Evolutionary conservation across 2,113 vertebrate genomes (phyloP).

Genomic region (Tachuris rubrigastra): DNA sequence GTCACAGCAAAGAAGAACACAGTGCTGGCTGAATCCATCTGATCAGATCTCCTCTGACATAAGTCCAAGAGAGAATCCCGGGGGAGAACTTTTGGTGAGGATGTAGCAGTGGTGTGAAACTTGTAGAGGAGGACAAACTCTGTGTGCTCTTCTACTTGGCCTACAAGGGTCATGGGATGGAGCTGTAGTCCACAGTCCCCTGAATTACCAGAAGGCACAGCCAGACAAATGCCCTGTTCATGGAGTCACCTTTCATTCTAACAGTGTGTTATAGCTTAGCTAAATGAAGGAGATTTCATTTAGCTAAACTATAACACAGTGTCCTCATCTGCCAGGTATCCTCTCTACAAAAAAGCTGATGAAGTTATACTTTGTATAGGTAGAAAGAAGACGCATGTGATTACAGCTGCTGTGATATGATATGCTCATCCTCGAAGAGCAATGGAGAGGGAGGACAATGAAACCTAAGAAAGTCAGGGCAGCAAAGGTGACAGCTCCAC

Average conservation of each 20-base stretch:
- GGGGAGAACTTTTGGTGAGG: not conserved
- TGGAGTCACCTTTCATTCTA: not conserved
- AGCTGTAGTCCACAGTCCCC: not conserved
- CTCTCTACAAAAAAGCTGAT: not conserved
- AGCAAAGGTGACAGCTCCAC: not conserved
- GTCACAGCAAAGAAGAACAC: not conserved
- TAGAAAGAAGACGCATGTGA: not conserved
- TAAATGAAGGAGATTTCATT: not conserved
- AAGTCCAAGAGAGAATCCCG: not conserved
- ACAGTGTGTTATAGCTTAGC: not conserved
- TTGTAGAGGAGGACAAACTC: not conserved
- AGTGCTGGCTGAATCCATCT: not conserved
- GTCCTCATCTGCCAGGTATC: not conserved
- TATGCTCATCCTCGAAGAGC: accelerated
- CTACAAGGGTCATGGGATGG: accelerated
- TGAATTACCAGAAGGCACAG: not conserved
- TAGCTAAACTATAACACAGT: not conserved
- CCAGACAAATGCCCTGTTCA: not conserved
- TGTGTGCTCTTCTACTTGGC: not conserved
- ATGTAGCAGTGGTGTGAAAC: not conserved
- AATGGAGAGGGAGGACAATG: not conserved
- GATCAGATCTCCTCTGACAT: not conserved
- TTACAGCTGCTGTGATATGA: not conserved
- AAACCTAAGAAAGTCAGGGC: not conserved
- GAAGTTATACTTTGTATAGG: not conserved